These are phyloP conservation scores for Thyatira batis DNA, from an alignment of 2,888 invertebrate genomes.

Conservation along the genomic window DNA sequence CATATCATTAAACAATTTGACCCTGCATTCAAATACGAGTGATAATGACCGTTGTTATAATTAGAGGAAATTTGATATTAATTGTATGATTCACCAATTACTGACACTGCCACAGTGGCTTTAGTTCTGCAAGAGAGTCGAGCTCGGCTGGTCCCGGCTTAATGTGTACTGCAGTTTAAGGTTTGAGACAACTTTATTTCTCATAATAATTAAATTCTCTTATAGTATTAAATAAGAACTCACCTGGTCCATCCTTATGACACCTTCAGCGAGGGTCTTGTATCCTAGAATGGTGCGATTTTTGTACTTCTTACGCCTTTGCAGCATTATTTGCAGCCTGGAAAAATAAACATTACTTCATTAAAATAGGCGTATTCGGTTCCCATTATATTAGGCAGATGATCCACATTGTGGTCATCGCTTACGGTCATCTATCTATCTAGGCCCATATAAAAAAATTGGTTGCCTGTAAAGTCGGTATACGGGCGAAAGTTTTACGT, in stretches of 20 bases:
- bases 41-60: slow-evolving; percentile 12
- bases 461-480: too few species aligned
- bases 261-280: slow-evolving; percentile 98
- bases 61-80: slow-evolving; percentile 28
- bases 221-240: slow-evolving; percentile 4
- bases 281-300: slow-evolving; percentile 98
- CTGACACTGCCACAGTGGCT: not conserved
- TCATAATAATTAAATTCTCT: too few species aligned
- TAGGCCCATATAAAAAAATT: too few species aligned
- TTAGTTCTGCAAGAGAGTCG: not conserved
- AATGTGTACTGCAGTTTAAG: not conserved
- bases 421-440: too few species aligned
- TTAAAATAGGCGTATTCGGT: not conserved
- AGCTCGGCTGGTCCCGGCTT: too few species aligned
- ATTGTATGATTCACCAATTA: slow-evolving; percentile 33
- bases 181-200: too few species aligned
- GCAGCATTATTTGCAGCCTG: slow-evolving; percentile 95
- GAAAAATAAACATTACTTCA: slow-evolving; percentile 15
- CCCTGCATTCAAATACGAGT: not conserved
- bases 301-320: slow-evolving; percentile 98
- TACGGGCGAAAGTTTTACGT: too few species aligned
- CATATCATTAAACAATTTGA: not conserved
- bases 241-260: slow-evolving; percentile 97
- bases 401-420: too few species aligned
- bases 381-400: not conserved